Base-by-base conservation (phyloP, 2,113 vertebrate genomes). In the Toxotes chatareus region DNA sequence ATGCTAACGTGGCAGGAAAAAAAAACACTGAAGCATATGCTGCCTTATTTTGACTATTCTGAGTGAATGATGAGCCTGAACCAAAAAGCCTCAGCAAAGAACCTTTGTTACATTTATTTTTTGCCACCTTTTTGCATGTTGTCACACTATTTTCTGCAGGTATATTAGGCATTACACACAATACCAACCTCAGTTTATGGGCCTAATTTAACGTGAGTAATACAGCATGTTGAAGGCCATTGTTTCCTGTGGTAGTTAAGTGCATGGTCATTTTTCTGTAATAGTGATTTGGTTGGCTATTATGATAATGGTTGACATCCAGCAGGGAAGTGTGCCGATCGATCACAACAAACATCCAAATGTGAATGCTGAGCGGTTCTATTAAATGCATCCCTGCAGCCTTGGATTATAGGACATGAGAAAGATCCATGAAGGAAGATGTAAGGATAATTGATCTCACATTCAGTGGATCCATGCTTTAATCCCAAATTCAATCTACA, bases 271-370 rank as follows among this genome's bases (percentile, higher is more conserved):
- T 90, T 89, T 91, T 80, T 87, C 76, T 78, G 55, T 81, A 81
- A 80, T 79, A 74, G 84, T 76, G 75, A 89, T 90, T 85, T 71
- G 63, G 57, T 79, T 75, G 51, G 71, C 82, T 63, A 76, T 92
- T 88, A 88, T 88, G 77, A 83, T 84, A 92, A 92, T 88, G 84
- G 68, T 64, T 87, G 80, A 78, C 53, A 79, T 88, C 76, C 74
- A 82, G 59, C 72, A 64, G 80, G 79, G 81, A 91, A 82, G 53
- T 55, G 57, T 87, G 85, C 47, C 77, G 73, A 89, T 92, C 73
- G 61, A 93, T 93, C 83, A 81, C 56, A 70, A 13, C 72, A 80
- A 84, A 87, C 71, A 71, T 21, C 46, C 27, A 79, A 80, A 62
- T 64, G n/a, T 13, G 12, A 73, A 85, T 77, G 78, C 70, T 47